Percentiles rank a stretch among this genome's conserved stretches.
Evolutionary conservation across 2,113 vertebrate species (phyloP).

Genomic region (Tragelaphus buxtoni): DNA sequence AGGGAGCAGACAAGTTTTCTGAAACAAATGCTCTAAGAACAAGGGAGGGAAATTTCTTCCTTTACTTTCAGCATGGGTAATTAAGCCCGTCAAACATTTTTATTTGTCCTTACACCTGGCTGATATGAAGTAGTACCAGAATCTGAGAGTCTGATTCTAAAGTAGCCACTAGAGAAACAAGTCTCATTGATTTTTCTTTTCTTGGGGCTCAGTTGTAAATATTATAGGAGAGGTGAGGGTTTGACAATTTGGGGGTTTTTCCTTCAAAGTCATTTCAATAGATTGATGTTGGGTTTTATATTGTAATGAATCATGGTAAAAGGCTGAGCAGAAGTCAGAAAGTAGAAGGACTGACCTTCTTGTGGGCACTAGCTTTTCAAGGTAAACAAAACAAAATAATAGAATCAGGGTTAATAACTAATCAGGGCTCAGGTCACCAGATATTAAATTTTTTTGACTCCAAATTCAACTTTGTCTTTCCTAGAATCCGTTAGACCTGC

Average conservation of each 20-base stretch:
- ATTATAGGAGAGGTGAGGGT: accelerated
- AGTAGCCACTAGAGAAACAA: not conserved
- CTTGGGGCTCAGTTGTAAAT: not conserved
- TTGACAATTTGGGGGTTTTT: not conserved
- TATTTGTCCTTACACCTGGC: not conserved
- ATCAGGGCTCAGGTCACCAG: not conserved
- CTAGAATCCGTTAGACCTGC: not conserved
- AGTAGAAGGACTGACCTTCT: not conserved
- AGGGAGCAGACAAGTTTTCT: not conserved
- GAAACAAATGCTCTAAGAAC: not conserved
- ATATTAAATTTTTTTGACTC: not conserved
- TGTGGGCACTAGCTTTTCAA: not conserved
- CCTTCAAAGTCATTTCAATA: not conserved
- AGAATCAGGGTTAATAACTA: not conserved
- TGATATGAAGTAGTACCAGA: not conserved
- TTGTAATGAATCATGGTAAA: not conserved
- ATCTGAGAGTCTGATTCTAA: not conserved
- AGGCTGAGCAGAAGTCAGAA: not conserved
- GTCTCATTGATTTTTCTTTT: not conserved
- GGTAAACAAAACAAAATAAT: not conserved
- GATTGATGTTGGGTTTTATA: not conserved
- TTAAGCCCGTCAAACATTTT: not conserved
- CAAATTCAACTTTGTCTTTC: not conserved
- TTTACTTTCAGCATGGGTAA: not conserved
- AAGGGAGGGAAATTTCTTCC: not conserved